A percentile compares a stretch with the other conserved stretches of the same genome.
Conservation (phyloP, 92 coral and sea anemone species). For the Isaurus tuberculatus region DNA sequence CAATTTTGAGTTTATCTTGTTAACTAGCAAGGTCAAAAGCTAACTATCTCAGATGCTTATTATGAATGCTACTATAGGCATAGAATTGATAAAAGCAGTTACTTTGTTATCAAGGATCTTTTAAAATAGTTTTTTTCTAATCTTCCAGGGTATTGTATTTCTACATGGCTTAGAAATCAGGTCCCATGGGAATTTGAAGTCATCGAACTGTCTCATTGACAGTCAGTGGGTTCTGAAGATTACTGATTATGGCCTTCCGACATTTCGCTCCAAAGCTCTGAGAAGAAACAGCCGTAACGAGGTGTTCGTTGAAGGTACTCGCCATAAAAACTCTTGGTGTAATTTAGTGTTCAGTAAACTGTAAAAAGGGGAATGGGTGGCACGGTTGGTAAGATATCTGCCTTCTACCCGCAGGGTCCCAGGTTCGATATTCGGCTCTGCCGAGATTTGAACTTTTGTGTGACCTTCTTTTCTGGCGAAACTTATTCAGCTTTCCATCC, state of each 20-base stretch:
- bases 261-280: constrained; percentile 65
- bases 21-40: too few relatives aligned
- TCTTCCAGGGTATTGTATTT: constrained; percentile 76
- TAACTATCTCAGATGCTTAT: too few relatives aligned
- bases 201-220: constrained; percentile 80
- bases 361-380: too few relatives aligned
- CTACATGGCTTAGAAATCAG: constrained; percentile 78
- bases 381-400: too few relatives aligned
- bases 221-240: constrained; percentile 86
- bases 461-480: too few relatives aligned
- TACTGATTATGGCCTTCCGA: constrained; percentile 82
- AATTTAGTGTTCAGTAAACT: too few relatives aligned
- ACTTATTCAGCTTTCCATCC: too few relatives aligned
- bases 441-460: too few relatives aligned
- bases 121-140: not conserved
- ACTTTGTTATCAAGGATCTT: not conserved
- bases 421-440: too few relatives aligned
- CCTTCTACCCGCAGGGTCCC: too few relatives aligned
- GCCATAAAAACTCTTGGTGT: not conserved
- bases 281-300: not conserved
- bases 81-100: not conserved
- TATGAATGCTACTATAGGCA: not conserved
- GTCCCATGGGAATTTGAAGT: constrained; percentile 80
- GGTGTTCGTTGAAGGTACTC: constrained; percentile 8
- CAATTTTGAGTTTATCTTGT: too few relatives aligned